Evolutionary conservation across 2,113 vertebrate species (phyloP).

Genomic region (Camarhynchus parvulus): DNA sequence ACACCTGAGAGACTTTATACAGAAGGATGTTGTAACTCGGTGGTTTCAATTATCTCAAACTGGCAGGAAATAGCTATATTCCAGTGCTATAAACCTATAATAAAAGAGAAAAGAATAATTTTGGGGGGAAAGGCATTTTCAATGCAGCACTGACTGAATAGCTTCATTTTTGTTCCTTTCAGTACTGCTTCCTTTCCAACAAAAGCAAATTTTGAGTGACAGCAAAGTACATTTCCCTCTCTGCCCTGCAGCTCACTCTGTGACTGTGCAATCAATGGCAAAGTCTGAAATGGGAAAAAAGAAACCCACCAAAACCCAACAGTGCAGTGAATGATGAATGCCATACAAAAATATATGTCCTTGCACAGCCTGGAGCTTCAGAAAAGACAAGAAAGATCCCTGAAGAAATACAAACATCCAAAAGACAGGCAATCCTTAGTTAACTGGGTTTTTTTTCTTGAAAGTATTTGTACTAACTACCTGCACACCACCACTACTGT

Average conservation of each 20-base stretch:
- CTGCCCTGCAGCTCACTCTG: conserved; percentile 59
- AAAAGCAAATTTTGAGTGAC: conserved; percentile 61
- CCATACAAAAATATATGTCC: conserved; percentile 33
- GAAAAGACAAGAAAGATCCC: background rate
- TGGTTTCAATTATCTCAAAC: conserved; percentile 21
- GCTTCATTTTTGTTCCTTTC: conserved; percentile 58
- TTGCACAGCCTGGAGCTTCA: background rate
- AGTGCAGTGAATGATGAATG: conserved; percentile 12
- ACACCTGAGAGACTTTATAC: background rate
- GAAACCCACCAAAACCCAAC: background rate
- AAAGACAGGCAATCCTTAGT: background rate
- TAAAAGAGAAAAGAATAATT: background rate
- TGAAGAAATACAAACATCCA: background rate
- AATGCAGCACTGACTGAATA: conserved; percentile 12
- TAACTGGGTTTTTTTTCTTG: background rate
- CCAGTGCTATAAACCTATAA: background rate
- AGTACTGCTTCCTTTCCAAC: conserved; percentile 20
- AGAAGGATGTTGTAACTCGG: background rate
- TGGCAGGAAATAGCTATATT: conserved; percentile 13
- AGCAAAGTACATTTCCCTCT: conserved; percentile 62
- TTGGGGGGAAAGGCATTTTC: background rate
- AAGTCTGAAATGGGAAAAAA: conserved; percentile 27
- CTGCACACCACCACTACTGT: background rate
- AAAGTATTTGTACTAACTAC: background rate
- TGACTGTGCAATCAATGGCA: conserved; percentile 44